phyloP scores from a whole-genome alignment of 2,888 invertebrate genomes.

The Chesias legatella region DNA sequence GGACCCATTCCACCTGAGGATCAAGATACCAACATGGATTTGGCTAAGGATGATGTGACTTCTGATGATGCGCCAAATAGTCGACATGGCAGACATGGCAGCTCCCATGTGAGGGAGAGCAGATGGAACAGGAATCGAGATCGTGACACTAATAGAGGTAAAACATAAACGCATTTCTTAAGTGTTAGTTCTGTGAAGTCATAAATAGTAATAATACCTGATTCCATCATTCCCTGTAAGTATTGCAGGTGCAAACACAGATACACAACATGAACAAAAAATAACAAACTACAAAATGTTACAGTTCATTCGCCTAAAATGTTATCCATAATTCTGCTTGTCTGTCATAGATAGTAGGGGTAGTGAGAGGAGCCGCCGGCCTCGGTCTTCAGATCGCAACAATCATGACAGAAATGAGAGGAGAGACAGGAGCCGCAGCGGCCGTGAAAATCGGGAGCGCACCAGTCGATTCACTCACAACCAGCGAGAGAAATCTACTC shows the following conservation, averaged over 20 bases:
- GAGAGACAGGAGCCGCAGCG: constrained; percentile 27
- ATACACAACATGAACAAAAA: no score
- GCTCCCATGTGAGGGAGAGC: constrained; percentile 4
- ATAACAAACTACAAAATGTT: no score
- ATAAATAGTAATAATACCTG: no score
- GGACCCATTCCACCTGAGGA: constrained; percentile 11
- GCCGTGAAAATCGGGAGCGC: constrained; percentile 27
- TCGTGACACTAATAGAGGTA: constrained; percentile 3
- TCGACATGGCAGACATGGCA: not conserved
- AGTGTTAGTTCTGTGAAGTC: no score
- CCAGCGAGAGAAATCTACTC: constrained; percentile 13
- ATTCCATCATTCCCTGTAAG: no score
- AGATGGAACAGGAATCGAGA: constrained; percentile 5
- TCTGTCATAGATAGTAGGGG: constrained; percentile 4
- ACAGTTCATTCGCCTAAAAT: no score
- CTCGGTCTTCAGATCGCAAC: constrained; percentile 31
- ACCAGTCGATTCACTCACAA: constrained; percentile 5
- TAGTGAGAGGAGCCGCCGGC: constrained; percentile 25
- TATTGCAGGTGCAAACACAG: no score
- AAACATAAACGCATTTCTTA: no score
- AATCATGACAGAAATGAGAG: constrained; percentile 24
- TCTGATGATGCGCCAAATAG: not conserved
- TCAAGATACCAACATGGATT: constrained; percentile 7
- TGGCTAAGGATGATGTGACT: constrained; percentile 10
- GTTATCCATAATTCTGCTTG: no score